phyloP scores from a whole-genome alignment of 2,113 vertebrate genomes.

The mouse (Mus musculus) region GRCm39 chr7:33983001-33983500 shows the following conservation, averaged over 20 bases:
- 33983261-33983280: too few relatives aligned
- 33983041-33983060: not conserved
- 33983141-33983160: not conserved
- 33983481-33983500: slow-evolving; percentile 1
- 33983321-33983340: too few relatives aligned
- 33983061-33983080: not conserved
- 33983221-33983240: too few relatives aligned
- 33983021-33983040: too few relatives aligned
- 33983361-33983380: too few relatives aligned
- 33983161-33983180: too few relatives aligned
- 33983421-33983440: slow-evolving; percentile 26
- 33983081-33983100: not conserved
- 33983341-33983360: not conserved
- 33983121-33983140: not conserved
- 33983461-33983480: slow-evolving; percentile 57
- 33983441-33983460: not conserved
- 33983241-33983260: too few relatives aligned
- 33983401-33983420: not conserved
- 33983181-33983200: too few relatives aligned
- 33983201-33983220: too few relatives aligned
- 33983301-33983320: too few relatives aligned
- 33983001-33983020: too few relatives aligned
- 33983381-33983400: not conserved
- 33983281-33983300: too few relatives aligned
- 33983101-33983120: not conserved